Conservation (phyloP, 2,888 invertebrate species). For the Drosophila koepferae region DNA sequence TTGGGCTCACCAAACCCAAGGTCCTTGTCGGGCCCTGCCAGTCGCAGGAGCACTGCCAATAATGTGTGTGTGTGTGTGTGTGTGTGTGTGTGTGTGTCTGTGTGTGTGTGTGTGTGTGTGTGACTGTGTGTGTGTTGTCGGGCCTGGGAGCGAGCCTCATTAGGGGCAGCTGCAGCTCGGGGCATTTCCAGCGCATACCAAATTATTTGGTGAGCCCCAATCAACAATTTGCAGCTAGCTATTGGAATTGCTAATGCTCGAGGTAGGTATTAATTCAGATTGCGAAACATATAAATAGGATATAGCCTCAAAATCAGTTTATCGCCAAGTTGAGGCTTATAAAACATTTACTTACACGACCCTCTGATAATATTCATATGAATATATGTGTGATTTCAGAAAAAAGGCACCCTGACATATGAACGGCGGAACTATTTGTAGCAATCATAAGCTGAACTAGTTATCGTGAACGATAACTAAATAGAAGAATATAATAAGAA, state of each 20-base stretch:
- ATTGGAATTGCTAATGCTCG: conserved; percentile 37
- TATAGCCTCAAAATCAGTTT: neutral
- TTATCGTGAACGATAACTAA: too few relatives aligned
- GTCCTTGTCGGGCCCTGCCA: neutral
- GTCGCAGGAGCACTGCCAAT: neutral
- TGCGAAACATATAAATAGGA: neutral
- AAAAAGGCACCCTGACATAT: too few relatives aligned
- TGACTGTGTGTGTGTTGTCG: neutral
- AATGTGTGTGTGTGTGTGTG: too few relatives aligned
- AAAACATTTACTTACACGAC: too few relatives aligned
- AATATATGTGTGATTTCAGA: too few relatives aligned
- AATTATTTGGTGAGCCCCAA: conserved; percentile 21
- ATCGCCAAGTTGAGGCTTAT: neutral
- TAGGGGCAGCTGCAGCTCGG: conserved; percentile 46
- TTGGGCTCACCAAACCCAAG: conserved; percentile 55
- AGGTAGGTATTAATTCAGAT: neutral
- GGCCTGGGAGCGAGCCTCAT: conserved; percentile 47
- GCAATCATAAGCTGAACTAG: too few relatives aligned
- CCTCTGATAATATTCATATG: too few relatives aligned
- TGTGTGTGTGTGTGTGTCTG: neutral
- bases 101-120: neutral
- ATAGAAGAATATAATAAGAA: too few relatives aligned
- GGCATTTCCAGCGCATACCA: conserved; percentile 13
- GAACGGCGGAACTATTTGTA: too few relatives aligned
- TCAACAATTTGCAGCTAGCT: conserved; percentile 20